Base-by-base conservation (phyloP, 1,140 invertebrate genomes). In the Cataglyphis hispanica region DNA sequence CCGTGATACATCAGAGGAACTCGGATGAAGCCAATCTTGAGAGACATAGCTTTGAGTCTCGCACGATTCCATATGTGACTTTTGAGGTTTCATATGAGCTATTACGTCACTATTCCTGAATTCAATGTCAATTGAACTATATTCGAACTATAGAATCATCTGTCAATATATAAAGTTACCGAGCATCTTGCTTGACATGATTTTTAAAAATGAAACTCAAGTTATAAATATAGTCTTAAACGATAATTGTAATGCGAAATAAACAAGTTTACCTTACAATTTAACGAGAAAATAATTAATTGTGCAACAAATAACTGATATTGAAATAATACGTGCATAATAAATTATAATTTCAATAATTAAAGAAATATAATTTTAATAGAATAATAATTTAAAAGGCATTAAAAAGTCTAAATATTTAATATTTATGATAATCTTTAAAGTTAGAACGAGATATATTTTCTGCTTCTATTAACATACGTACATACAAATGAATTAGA, bases 1-100 rank as follows among this genome's bases (percentile, higher is more conserved):
- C 8, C 22, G 25, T 22, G 64, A 72, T 43, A 72, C 25, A 58
- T 25, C 19, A 2, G 22, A 43, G 67, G 27, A 72, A 74, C 37
- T 72, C 40, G 53, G 78, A 74, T 61, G 70, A 74, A 61, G 19
- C 37, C 72, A 72, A 83, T 83, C 37, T 61, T 74, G 37, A 70
- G 56, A 60, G 64, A 31, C 31, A 34, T 16, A 70, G 66, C 34
- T 27, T 83, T 72, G 78, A 74, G n/a, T 60, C 60, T 31, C 50
- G 58, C 34, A 22, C 19, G 43, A 70, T 16, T 72, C 53, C n/a
- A 70, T 80, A 69, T 31, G 27, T 34, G 61, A 80, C 34, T 70
- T 25, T 31, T 63, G 64, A 70, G 25, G 13, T 74, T 72, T 43
- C 66, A 25, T 8, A 16, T 13, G n/a, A 46, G 34, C 50, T 69